phyloP scores from a whole-genome alignment of 2,797 vertebrate genomes.

The Cossypha heuglini region DNA sequence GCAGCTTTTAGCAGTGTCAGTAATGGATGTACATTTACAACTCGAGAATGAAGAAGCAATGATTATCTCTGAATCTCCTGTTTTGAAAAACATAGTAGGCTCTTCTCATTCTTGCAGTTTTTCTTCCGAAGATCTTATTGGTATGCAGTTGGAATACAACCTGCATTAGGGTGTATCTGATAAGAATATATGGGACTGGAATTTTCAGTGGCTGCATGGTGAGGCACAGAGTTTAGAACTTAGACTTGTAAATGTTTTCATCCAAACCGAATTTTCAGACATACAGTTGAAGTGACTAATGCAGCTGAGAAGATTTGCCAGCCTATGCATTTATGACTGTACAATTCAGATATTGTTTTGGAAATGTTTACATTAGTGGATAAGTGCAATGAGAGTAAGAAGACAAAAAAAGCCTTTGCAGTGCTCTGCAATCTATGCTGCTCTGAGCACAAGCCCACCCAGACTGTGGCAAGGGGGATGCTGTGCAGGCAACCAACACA shows the following conservation, averaged over 20 bases:
- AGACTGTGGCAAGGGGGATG: neutral
- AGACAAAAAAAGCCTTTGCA: neutral
- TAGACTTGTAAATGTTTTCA: neutral
- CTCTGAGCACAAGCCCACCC: neutral
- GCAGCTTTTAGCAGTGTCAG: neutral
- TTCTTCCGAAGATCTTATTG: neutral
- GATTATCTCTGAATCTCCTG: neutral
- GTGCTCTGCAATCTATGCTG: neutral
- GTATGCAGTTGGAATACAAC: neutral
- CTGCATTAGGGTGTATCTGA: neutral
- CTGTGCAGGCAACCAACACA: neutral
- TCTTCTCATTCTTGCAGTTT: neutral
- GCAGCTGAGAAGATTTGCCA: conserved; percentile 1
- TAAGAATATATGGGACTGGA: neutral
- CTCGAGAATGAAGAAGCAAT: neutral
- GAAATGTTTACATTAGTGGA: neutral
- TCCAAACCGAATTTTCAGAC: neutral
- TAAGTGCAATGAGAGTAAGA: neutral
- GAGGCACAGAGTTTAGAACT: neutral
- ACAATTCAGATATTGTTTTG: neutral
- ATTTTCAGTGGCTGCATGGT: neutral
- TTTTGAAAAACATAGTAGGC: neutral
- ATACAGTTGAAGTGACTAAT: neutral
- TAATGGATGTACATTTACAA: neutral
- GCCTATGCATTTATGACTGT: neutral